These are phyloP conservation scores for Poliocrania exsul DNA, from an alignment of 2,797 vertebrate species.

Conservation along the genomic window DNA sequence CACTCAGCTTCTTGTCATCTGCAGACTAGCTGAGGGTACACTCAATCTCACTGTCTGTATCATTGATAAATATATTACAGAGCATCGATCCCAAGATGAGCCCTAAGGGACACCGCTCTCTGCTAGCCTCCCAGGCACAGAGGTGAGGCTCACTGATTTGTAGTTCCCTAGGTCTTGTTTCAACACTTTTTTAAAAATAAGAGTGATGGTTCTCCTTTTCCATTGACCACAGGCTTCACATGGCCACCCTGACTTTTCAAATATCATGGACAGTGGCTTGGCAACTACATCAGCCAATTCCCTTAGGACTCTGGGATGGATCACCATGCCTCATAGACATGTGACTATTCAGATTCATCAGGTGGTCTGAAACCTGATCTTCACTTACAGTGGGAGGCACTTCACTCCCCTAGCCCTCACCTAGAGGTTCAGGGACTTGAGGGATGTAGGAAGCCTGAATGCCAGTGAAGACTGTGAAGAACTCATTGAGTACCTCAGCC, in stretches of 20 bases:
- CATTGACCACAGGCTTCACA: neutral
- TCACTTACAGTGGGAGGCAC: neutral
- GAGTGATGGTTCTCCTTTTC: neutral
- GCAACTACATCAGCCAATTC: neutral
- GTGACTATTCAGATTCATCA: neutral
- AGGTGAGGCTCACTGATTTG: neutral
- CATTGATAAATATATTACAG: neutral
- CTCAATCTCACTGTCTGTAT: neutral
- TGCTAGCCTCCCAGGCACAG: neutral
- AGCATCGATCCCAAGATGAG: neutral
- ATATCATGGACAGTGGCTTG: neutral
- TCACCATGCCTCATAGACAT: neutral
- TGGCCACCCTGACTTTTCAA: neutral
- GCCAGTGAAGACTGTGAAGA: neutral
- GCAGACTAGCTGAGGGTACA: neutral
- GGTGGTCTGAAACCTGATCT: neutral
- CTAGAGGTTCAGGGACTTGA: neutral
- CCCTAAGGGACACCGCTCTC: too few relatives aligned
- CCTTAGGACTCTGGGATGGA: neutral
- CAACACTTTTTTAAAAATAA: neutral
- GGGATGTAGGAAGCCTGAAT: too few relatives aligned
- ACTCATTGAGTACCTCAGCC: neutral
- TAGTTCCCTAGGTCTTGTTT: neutral
- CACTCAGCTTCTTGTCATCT: neutral
- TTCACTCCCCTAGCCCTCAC: neutral